Evolutionary conservation across 2,797 vertebrate species (phyloP), one percentile per base, ranked within the genome.

Genomic region (Alauda arvensis): DNA sequence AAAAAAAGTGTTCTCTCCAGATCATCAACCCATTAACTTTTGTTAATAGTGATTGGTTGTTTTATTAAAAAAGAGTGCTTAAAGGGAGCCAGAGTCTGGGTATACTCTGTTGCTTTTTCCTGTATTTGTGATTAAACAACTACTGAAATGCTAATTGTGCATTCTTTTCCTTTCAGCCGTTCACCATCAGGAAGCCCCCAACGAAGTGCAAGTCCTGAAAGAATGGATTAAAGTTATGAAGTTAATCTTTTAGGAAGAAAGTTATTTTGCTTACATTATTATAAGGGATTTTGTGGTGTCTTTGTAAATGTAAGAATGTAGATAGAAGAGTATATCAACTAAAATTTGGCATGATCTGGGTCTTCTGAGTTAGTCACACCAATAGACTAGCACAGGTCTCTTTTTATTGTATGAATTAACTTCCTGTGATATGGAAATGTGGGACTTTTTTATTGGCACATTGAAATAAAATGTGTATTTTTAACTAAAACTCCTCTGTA

Each of bases 391-490:
- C 94, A 89, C 95, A 97, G 93, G 94, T 95, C 93, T 96, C 93
- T 95, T 96, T 93, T 95, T 97, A 95, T 96, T 97, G 96, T 96
- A 96, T 95, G 96, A 97, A 96, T 96, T 96, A 97, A 97, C 96
- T 96, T 96, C 94, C 89, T 96, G 93, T 96, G 95, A 97, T 96
- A 94, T 77, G 81, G 94, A 97, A 95, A 96, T 95, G 90, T 96
- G 96, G 94, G 96, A 94, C 96, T 96, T 97, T 97, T 97, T 97
- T 97, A 97, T 97, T 93, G 97, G 96, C 96, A 97, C 96, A 97
- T 97, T 98, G 95, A 96, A 98, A 97, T 97, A 97, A 97, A 96
- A 95, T 93, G 94, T 96, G 96, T 96, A 95, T 97, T 97, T 97
- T 96, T 97, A 97, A 97, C 94, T 97, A 97, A 96, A 96, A 87